Conservation (phyloP, 2,797 vertebrate genomes). For the Danio jaintianensis region DNA sequence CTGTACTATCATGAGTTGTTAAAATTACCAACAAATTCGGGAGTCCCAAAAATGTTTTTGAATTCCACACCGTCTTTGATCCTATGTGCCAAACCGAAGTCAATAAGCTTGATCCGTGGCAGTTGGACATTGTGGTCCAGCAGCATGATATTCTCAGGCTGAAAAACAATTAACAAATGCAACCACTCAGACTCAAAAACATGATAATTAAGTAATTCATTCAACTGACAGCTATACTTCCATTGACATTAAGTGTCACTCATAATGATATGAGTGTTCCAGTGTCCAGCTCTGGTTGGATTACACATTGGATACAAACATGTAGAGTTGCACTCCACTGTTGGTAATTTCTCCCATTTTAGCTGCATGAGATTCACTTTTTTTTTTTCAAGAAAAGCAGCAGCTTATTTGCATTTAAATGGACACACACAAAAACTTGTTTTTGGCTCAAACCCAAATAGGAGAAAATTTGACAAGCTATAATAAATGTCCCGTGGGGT, state of each 20-base stretch:
- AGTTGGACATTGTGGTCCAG: slow-evolving; percentile 87
- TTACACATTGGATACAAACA: too few relatives aligned
- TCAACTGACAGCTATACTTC: neutral
- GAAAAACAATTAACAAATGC: slow-evolving; percentile 52
- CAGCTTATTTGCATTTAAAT: too few relatives aligned
- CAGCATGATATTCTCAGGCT: slow-evolving; percentile 99
- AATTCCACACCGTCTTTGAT: slow-evolving; percentile 94
- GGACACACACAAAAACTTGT: too few relatives aligned
- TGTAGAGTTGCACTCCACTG: too few relatives aligned
- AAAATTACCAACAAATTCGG: slow-evolving; percentile 94
- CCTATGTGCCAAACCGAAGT: slow-evolving; percentile 95
- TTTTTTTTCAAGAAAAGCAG: too few relatives aligned
- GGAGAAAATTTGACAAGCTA: too few relatives aligned
- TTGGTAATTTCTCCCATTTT: too few relatives aligned
- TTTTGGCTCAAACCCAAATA: too few relatives aligned
- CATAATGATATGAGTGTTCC: too few relatives aligned
- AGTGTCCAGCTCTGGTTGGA: too few relatives aligned
- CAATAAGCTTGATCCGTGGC: slow-evolving; percentile 95
- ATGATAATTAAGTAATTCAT: neutral
- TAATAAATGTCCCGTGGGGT: too few relatives aligned
- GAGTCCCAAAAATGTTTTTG: slow-evolving; percentile 98
- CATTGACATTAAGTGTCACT: neutral
- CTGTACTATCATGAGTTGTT: slow-evolving; percentile 1
- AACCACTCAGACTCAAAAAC: neutral
- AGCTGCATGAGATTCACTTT: too few relatives aligned